Base-by-base conservation (phyloP, 2,888 invertebrate genomes). In the Hyposoter dolosus region DNA sequence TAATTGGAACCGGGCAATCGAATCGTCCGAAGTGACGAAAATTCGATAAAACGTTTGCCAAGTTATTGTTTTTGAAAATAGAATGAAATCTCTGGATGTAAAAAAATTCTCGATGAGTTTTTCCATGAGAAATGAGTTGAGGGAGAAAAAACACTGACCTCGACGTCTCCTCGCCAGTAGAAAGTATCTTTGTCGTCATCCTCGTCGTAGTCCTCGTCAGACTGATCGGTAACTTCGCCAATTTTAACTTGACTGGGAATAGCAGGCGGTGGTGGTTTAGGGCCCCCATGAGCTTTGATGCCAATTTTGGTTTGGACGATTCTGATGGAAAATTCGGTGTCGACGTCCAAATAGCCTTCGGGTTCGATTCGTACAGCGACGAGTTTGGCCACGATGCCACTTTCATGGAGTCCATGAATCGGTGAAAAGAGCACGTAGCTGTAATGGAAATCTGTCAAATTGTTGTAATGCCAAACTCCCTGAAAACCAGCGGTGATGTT, bases 401-500 rank as follows among this genome's bases (percentile, higher is more conserved):
- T 97, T 91, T 97, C 96, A 91, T 97, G 96, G 88, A 97, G 96
- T 5, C 96, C 96, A 90, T 96, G 95, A n/a, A 98, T 93, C 0
- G 98, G 98, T 0, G 97, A 97, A 91, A 96, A 97, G 60, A 98
- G 94, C 89, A 96, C 96, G 93, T 97, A 97, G 0, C 97, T 95
- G 93, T 98, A 97, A 87, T 97, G 96, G 88, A 98, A 97, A 93
- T 98, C 96, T 15, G 96, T 95, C 23, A 96, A 92, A 71, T 95
- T 95, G 93, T 95, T 95, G 94, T 96, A 97, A 90, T 96, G 96
- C 97, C 97, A 97, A 63, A 97, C 96, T 63, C 97, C 98, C 0
- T 96, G 96, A 92, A 98, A 97, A 10, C 98, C 98, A 43, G 96
- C 95, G 74, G 96, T 96, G 90, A 97, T 95, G 72, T 95, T 95